These are phyloP conservation scores for Aradus depressus DNA, from an alignment of 2,888 invertebrate genomes.

Conservation along the genomic window DNA sequence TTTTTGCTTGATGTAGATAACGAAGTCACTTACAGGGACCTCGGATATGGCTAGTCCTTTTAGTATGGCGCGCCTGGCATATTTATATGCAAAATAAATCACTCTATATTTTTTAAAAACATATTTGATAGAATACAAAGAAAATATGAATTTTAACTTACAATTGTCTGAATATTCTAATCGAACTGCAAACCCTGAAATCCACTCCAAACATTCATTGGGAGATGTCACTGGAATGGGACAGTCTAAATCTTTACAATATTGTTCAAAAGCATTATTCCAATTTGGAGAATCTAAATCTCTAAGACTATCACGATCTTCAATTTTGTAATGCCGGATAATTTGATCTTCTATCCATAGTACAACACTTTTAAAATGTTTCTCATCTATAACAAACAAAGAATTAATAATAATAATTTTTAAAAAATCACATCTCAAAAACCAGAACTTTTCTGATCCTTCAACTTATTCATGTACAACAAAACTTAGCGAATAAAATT, in stretches of 20 bases:
- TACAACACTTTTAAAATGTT: slow-evolving; percentile 65
- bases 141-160: slow-evolving; percentile 36
- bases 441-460: slow-evolving; percentile 5
- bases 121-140: too few relatives aligned
- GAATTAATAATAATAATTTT: neutral
- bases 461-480: too few relatives aligned
- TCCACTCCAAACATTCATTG: slow-evolving; percentile 70
- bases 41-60: too few relatives aligned
- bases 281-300: slow-evolving; percentile 55
- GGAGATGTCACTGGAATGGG: slow-evolving; percentile 48
- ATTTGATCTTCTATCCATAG: slow-evolving; percentile 91
- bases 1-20: too few relatives aligned
- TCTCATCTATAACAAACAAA: slow-evolving; percentile 51
- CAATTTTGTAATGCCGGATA: slow-evolving; percentile 75
- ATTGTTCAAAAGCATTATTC: slow-evolving; percentile 58
- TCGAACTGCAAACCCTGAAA: slow-evolving; percentile 70
- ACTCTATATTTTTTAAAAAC: too few relatives aligned
- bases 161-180: slow-evolving; percentile 73
- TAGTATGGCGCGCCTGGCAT: too few relatives aligned
- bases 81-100: too few relatives aligned
- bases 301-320: slow-evolving; percentile 63
- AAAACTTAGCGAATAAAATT: neutral
- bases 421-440: slow-evolving; percentile 1
- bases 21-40: too few relatives aligned
- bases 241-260: slow-evolving; percentile 63